These are phyloP conservation scores for Druon quercuslanigerum DNA, from an alignment of 1,140 invertebrate genomes.

Conservation along the genomic window DNA sequence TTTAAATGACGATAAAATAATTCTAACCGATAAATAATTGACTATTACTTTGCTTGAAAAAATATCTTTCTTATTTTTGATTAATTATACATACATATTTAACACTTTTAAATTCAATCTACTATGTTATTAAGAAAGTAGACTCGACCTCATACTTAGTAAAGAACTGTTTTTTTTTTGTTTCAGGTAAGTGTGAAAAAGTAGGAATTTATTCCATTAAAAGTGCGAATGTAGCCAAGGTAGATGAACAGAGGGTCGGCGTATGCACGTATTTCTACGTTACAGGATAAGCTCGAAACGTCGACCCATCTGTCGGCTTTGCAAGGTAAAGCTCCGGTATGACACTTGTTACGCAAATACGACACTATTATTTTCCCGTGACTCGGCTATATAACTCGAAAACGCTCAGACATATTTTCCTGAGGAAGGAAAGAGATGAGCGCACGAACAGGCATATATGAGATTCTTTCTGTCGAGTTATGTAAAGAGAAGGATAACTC, in stretches of 20 bases:
- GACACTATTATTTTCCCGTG: slow-evolving; percentile 62
- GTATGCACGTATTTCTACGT: slow-evolving; percentile 53
- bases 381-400: slow-evolving; percentile 49
- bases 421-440: slow-evolving; percentile 9
- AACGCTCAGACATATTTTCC: slow-evolving; percentile 32
- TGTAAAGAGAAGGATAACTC: slow-evolving; percentile 11
- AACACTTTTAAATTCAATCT: neutral
- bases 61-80: too few species aligned
- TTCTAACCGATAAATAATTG: too few species aligned
- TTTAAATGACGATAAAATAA: too few species aligned
- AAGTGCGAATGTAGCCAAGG: slow-evolving; percentile 38
- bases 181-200: slow-evolving; percentile 57
- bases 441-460: slow-evolving; percentile 15
- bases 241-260: slow-evolving; percentile 40
- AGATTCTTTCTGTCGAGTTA: neutral
- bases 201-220: slow-evolving; percentile 40
- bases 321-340: slow-evolving; percentile 61
- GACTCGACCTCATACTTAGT: slow-evolving; percentile 10
- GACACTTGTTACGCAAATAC: slow-evolving; percentile 70
- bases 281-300: slow-evolving; percentile 61
- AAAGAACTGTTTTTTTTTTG: slow-evolving; percentile 45
- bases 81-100: too few species aligned
- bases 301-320: slow-evolving; percentile 67
- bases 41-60: too few species aligned
- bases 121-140: slow-evolving; percentile 11